Conservation (phyloP, 2,888 invertebrate genomes). For the Hydraecia micacea region DNA sequence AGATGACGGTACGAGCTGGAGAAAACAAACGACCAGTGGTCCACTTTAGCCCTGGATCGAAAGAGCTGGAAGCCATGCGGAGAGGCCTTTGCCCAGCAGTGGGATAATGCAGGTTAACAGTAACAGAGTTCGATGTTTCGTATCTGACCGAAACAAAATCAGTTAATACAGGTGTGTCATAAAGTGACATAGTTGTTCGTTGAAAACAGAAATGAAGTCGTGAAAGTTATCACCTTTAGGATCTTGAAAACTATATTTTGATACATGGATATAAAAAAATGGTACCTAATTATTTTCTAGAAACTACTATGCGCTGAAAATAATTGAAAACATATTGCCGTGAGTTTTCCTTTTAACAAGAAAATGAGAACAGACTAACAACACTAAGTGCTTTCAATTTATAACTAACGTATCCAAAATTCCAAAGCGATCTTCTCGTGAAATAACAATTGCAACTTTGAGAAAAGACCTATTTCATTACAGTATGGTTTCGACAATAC, state of each 20-base stretch:
- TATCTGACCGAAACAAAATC: no score
- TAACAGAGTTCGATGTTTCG: no score
- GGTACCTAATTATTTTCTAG: no score
- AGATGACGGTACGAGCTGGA: no score
- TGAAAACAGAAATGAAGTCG: background rate
- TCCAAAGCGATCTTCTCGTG: background rate
- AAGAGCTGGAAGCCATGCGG: no score
- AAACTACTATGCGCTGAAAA: background rate
- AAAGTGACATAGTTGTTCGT: background rate
- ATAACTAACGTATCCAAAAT: no score
- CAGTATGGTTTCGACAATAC: background rate
- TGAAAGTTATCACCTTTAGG: background rate
- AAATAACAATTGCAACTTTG: no score
- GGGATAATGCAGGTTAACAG: no score
- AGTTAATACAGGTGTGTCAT: background rate
- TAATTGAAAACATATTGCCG: no score
- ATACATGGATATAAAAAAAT: background rate
- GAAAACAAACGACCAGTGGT: no score
- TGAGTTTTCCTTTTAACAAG: background rate
- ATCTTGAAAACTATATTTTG: background rate
- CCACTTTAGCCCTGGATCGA: no score
- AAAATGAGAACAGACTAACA: background rate
- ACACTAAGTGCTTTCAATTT: background rate
- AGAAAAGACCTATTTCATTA: background rate
- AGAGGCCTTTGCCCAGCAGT: no score